phyloP scores from a whole-genome alignment of 2,797 vertebrate species.

The Acrossocheilus fasciatus region DNA sequence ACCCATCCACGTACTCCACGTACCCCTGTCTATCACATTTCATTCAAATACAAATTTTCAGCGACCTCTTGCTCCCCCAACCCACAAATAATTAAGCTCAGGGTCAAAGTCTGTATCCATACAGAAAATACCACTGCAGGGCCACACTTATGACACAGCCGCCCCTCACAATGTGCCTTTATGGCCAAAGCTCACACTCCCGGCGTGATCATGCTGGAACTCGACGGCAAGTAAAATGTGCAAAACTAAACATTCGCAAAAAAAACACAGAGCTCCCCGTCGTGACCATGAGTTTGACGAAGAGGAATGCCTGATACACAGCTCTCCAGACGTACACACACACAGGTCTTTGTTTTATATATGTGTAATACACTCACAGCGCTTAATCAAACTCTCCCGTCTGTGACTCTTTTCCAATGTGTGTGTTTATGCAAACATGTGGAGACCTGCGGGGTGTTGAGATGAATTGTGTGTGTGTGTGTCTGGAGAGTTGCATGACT shows the following conservation, averaged over 20 bases:
- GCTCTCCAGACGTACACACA: conserved; percentile 44
- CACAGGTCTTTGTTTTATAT: conserved; percentile 32
- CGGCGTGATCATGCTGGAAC: neutral
- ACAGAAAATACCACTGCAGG: conserved; percentile 7
- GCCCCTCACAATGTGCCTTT: conserved; percentile 7
- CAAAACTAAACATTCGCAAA: conserved; percentile 32
- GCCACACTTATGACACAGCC: conserved; percentile 7
- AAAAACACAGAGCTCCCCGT: conserved; percentile 37
- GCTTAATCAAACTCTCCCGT: conserved; percentile 39
- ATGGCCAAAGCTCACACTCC: neutral
- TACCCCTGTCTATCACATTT: conserved; percentile 17
- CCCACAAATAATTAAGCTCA: conserved; percentile 32
- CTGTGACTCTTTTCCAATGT: conserved; percentile 37
- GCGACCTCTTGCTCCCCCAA: conserved; percentile 8
- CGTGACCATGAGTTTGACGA: conserved; percentile 44
- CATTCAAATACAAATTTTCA: conserved; percentile 41
- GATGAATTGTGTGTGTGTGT: conserved; percentile 49
- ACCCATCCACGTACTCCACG: conserved; percentile 25
- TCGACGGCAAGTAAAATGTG: conserved; percentile 11
- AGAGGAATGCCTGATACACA: conserved; percentile 49
- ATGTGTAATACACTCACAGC: conserved; percentile 29
- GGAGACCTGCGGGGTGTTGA: conserved; percentile 48
- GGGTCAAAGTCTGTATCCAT: conserved; percentile 43
- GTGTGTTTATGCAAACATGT: conserved; percentile 51
- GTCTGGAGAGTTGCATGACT: conserved; percentile 37